A percentile compares a stretch with the other conserved stretches of the same genome.
Evolutionary conservation across 1,140 invertebrate genomes (phyloP).

Genomic region (Anastatus disparis): DNA sequence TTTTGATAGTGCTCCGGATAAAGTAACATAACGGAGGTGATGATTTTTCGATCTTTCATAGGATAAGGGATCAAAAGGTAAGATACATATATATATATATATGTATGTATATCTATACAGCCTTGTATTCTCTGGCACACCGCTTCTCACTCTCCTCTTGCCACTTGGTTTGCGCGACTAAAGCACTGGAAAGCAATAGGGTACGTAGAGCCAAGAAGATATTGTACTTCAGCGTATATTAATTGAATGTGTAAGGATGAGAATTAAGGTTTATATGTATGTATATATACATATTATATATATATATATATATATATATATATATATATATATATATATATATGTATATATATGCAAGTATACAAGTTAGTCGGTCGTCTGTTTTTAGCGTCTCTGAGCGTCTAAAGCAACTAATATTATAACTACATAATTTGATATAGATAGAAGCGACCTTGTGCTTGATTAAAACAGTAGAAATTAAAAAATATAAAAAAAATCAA

Average conservation of each 20-base stretch:
- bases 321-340: too few relatives aligned
- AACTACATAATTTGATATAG: conserved; percentile 49
- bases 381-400: conserved; percentile 25
- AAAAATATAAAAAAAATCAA: too few relatives aligned
- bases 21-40: conserved; percentile 20
- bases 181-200: conserved; percentile 60
- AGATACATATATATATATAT: too few relatives aligned
- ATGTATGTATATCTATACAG: conserved; percentile 23
- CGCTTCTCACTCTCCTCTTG: conserved; percentile 43
- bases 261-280: too few relatives aligned
- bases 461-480: too few relatives aligned
- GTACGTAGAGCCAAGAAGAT: conserved; percentile 47
- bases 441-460: conserved; percentile 43
- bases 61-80: conserved; percentile 11
- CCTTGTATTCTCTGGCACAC: conserved; percentile 9
- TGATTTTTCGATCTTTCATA: conserved; percentile 23
- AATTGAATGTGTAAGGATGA: neutral
- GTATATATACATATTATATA: too few relatives aligned
- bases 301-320: too few relatives aligned
- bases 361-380: conserved; percentile 41
- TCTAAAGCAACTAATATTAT: conserved; percentile 61
- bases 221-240: conserved; percentile 30
- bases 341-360: conserved; percentile 15
- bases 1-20: conserved; percentile 26
- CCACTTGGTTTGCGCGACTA: conserved; percentile 58